Evolutionary conservation across 2,888 invertebrate genomes (phyloP).

Genomic region (Campopleginae sp.): DNA sequence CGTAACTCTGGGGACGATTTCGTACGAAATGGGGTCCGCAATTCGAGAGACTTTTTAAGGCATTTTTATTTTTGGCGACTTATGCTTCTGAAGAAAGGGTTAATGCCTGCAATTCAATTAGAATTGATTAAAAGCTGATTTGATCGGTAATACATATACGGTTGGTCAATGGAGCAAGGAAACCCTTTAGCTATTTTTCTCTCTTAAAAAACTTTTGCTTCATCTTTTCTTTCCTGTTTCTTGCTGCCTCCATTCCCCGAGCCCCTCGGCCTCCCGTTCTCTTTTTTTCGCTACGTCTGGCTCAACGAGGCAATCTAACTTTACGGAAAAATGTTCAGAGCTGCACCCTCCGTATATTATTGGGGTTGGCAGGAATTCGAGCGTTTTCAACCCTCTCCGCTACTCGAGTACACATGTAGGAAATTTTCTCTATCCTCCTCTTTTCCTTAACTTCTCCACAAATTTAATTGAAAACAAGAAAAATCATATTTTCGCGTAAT

Average conservation of each 20-base stretch:
- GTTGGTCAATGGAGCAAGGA: slow-evolving; percentile 55
- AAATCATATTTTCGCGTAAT: background rate
- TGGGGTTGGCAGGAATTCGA: slow-evolving; percentile 37
- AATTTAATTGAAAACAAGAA: background rate
- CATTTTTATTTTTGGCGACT: background rate
- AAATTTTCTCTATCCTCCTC: background rate
- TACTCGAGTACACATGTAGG: slow-evolving; percentile 3
- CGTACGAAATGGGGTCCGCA: background rate
- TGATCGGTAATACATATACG: slow-evolving; percentile 24
- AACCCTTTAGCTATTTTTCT: slow-evolving; percentile 60
- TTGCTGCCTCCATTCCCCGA: background rate
- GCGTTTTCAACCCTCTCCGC: background rate
- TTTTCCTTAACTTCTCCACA: background rate
- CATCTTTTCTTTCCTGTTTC: slow-evolving; percentile 9
- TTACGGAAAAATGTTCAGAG: slow-evolving; percentile 60
- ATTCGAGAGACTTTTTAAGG: background rate
- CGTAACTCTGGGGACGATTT: background rate
- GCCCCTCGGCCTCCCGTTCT: background rate
- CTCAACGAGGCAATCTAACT: slow-evolving; percentile 68
- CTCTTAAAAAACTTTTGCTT: slow-evolving; percentile 63
- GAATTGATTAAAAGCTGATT: slow-evolving; percentile 35
- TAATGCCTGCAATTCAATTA: slow-evolving; percentile 54
- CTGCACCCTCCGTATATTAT: slow-evolving; percentile 61
- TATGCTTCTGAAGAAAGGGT: background rate
- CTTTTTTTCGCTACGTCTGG: slow-evolving; percentile 33